Evolutionary conservation across 2,113 vertebrate genomes (phyloP).

Genomic region (Mustelus asterias): DNA sequence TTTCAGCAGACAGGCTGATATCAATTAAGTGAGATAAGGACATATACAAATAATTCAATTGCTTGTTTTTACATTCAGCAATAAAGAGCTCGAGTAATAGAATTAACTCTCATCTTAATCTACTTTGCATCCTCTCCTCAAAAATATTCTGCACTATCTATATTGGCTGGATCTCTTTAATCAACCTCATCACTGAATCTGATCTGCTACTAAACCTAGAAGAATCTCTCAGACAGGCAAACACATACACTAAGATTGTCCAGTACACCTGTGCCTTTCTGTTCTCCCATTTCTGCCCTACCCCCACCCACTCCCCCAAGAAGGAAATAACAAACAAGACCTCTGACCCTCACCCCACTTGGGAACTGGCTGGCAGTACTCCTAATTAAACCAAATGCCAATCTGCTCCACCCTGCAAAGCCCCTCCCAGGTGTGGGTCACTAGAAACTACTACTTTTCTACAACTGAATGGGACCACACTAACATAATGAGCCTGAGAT

Average conservation of each 20-base stretch:
- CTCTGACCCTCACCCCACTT: neutral
- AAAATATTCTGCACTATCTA: neutral
- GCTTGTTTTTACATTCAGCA: neutral
- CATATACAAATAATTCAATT: neutral
- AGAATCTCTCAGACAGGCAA: neutral
- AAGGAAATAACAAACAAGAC: neutral
- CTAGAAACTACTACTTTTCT: neutral
- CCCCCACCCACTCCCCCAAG: neutral
- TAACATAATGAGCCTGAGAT: neutral
- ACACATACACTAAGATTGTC: neutral
- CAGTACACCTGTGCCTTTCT: neutral
- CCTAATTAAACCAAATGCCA: neutral
- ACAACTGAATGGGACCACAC: neutral
- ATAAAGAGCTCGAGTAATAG: neutral
- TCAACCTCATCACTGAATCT: neutral
- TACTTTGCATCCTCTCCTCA: neutral
- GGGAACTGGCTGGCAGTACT: neutral
- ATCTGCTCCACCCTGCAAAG: neutral
- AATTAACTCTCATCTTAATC: neutral
- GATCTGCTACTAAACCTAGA: neutral
- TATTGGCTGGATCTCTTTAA: neutral
- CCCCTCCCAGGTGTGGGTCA: neutral
- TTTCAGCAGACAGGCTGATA: neutral
- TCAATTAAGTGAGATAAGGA: neutral
- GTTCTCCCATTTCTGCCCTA: neutral